Conservation (phyloP, 2,113 vertebrate species). For the Podarcis raffonei region DNA sequence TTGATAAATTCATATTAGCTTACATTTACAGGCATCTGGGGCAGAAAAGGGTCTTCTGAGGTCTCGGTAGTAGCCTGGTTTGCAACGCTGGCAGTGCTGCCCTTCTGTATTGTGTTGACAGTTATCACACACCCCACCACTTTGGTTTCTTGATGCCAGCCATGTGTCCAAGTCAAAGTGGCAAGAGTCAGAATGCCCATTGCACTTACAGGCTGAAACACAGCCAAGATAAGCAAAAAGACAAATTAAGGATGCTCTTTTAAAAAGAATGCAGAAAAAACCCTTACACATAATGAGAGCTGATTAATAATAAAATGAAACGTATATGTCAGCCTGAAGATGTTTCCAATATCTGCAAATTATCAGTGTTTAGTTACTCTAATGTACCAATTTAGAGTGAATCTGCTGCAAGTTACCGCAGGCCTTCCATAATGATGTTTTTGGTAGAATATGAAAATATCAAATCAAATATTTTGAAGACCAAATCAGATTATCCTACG, state of each 20-base stretch:
- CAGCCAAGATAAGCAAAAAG: slow-evolving; percentile 35
- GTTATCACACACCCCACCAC: slow-evolving; percentile 87
- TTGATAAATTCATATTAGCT: slow-evolving; percentile 47
- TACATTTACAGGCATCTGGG: slow-evolving; percentile 90
- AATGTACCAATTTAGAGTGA: not conserved
- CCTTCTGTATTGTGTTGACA: slow-evolving; percentile 95
- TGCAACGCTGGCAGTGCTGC: slow-evolving; percentile 89
- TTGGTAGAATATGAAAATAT: not conserved
- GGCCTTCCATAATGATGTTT: not conserved
- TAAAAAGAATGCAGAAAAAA: not conserved
- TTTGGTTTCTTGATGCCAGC: slow-evolving; percentile 89
- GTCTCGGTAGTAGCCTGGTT: slow-evolving; percentile 89
- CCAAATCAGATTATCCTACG: too few species aligned
- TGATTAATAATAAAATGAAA: not conserved
- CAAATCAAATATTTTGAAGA: not conserved
- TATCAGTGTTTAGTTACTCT: not conserved
- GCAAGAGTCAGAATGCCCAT: slow-evolving; percentile 90
- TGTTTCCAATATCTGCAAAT: not conserved
- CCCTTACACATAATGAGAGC: not conserved
- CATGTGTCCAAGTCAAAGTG: slow-evolving; percentile 86
- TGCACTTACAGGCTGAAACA: slow-evolving; percentile 90
- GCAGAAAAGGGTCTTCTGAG: slow-evolving; percentile 80
- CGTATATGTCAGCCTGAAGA: not conserved
- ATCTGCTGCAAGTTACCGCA: not conserved
- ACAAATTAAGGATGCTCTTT: slow-evolving; percentile 8